Evolutionary conservation across 1,140 invertebrate genomes (phyloP).

Genomic region (Macrosteles quadrilineatus): DNA sequence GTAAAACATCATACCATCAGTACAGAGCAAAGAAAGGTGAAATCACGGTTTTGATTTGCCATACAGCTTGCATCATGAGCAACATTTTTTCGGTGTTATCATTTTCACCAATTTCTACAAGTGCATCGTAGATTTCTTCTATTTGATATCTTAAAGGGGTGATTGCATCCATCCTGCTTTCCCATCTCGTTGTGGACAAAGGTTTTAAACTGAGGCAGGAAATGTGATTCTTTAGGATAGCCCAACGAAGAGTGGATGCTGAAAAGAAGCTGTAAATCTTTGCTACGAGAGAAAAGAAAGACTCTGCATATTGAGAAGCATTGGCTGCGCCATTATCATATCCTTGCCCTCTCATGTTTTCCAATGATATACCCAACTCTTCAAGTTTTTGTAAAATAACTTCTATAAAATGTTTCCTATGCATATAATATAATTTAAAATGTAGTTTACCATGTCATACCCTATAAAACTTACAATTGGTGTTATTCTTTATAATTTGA

Average conservation of each 20-base stretch:
- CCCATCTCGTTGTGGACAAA: not conserved
- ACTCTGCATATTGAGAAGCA: constrained; percentile 32
- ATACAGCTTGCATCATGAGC: no score
- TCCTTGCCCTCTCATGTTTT: constrained; percentile 37
- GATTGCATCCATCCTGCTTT: not conserved
- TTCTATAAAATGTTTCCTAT: no score
- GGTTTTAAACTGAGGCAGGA: constrained; percentile 21
- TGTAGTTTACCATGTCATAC: no score
- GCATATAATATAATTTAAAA: no score
- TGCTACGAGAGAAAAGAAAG: constrained; percentile 37
- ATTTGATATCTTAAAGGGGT: not conserved
- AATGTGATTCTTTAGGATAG: constrained; percentile 32
- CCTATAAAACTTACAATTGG: no score
- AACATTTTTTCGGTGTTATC: no score
- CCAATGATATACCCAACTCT: constrained; percentile 27
- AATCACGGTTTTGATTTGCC: no score
- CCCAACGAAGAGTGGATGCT: constrained; percentile 36
- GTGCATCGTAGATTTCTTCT: not conserved
- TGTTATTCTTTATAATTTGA: no score
- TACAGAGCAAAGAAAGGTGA: no score
- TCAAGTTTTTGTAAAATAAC: no score
- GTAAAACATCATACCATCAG: no score
- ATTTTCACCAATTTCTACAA: not conserved
- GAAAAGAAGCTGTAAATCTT: constrained; percentile 37
- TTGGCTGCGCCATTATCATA: constrained; percentile 38